These are phyloP conservation scores for Triplophysa siluroides DNA, from an alignment of 2,113 vertebrate species.

Conservation along the genomic window DNA sequence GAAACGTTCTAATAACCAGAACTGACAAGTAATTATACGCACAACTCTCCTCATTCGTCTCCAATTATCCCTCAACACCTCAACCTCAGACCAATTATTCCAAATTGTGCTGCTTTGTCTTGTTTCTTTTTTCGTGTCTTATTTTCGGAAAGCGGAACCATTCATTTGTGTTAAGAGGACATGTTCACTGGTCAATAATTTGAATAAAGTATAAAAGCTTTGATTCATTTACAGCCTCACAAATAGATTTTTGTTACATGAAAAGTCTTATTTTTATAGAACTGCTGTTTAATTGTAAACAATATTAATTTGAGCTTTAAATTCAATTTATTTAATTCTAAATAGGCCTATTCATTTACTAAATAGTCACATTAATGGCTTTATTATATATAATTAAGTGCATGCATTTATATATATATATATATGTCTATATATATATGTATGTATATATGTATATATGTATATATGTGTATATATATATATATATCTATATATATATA, in stretches of 20 bases:
- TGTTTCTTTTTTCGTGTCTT: conserved; percentile 28
- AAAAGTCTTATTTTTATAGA: not conserved
- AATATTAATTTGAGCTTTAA: not conserved
- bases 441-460: too few relatives aligned
- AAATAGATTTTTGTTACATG: conserved; percentile 7
- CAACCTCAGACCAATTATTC: conserved; percentile 47
- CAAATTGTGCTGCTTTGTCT: conserved; percentile 48
- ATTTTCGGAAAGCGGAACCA: conserved; percentile 8
- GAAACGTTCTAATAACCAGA: conserved; percentile 48
- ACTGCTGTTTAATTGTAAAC: not conserved
- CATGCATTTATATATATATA: too few relatives aligned
- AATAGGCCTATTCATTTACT: too few relatives aligned
- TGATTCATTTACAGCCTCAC: not conserved
- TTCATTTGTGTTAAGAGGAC: conserved; percentile 44
- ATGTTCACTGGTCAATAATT: conserved; percentile 9
- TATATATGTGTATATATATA: too few relatives aligned
- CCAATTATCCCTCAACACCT: conserved; percentile 49
- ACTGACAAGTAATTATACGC: conserved; percentile 52
- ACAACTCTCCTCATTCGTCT: conserved; percentile 45
- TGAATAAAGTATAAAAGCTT: conserved; percentile 1
- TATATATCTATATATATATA: too few relatives aligned
- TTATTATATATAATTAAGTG: too few relatives aligned
- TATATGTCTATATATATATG: too few relatives aligned
- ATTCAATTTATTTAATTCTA: too few relatives aligned
- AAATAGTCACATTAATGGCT: too few relatives aligned